Conservation (phyloP, 1,140 invertebrate species). For the Trichonephila clavipes region DNA sequence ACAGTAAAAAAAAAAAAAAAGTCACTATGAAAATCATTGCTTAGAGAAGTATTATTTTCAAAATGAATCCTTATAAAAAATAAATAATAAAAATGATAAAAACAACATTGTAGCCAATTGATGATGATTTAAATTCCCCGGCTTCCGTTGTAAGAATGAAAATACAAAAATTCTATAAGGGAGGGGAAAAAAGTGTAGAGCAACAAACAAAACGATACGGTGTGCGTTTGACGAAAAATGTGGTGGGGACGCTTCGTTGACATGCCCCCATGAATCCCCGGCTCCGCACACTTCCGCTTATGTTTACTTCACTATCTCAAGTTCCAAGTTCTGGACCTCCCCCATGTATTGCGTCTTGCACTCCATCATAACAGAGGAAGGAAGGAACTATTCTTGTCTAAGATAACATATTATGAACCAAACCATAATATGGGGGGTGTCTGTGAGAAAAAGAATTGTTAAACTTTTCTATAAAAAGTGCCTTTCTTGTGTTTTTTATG, state of each 20-base stretch:
- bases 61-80: neutral
- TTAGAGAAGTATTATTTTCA: neutral
- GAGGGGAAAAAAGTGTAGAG: neutral
- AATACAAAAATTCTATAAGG: neutral
- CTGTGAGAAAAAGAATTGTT: neutral
- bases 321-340: constrained; percentile 7
- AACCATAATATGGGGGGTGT: neutral
- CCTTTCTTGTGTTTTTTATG: neutral
- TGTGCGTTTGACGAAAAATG: constrained; percentile 34
- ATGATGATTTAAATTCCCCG: constrained; percentile 25
- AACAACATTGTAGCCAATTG: neutral
- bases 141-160: constrained; percentile 23
- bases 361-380: neutral
- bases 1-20: no score
- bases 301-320: constrained; percentile 31
- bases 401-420: constrained; percentile 34
- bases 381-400: constrained; percentile 53
- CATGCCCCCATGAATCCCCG: constrained; percentile 50
- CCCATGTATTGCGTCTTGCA: neutral
- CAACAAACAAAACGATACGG: neutral
- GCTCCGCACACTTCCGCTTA: constrained; percentile 35
- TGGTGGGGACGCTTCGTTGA: constrained; percentile 5
- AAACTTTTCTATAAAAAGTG: neutral
- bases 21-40: no score
- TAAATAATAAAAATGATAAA: neutral